Conservation (phyloP, 2,113 vertebrate species). For the Kryptolebias marmoratus region DNA sequence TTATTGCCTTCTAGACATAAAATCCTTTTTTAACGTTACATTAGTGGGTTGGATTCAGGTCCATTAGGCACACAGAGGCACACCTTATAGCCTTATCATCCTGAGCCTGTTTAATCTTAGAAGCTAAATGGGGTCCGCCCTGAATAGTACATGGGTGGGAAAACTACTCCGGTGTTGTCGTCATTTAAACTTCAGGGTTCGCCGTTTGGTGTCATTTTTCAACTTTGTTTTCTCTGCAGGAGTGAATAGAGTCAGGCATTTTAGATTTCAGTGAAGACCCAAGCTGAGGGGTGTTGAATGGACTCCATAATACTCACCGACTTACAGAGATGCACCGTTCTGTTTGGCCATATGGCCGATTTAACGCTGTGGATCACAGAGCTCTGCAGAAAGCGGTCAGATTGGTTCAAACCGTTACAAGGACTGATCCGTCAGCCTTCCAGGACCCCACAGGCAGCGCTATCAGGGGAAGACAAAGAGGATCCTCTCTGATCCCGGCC, state of each 20-base stretch:
- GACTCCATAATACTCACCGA: background rate
- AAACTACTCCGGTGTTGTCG: background rate
- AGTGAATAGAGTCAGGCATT: background rate
- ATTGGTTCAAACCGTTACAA: background rate
- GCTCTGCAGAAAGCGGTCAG: background rate
- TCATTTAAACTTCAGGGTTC: background rate
- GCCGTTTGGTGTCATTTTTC: background rate
- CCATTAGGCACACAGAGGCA: background rate
- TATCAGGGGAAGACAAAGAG: background rate
- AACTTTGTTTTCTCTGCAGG: background rate
- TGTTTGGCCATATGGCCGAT: background rate
- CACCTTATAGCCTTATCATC: background rate
- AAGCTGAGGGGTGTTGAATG: background rate
- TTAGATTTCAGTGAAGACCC: background rate
- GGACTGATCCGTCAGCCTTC: slow-evolving; percentile 1
- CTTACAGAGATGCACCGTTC: background rate
- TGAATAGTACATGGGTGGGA: background rate
- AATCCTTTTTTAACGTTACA: background rate
- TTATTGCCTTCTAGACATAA: background rate
- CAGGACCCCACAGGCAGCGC: slow-evolving; percentile 5
- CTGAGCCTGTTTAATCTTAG: background rate
- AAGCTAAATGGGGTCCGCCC: background rate
- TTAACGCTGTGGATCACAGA: background rate
- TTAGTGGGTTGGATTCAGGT: background rate
- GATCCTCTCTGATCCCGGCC: slow-evolving; percentile 8